Evolutionary conservation across 2,113 vertebrate genomes (phyloP).

Genomic region (human): GRCh38 chr13:81499001-81499500

Average conservation of each 20-base stretch:
- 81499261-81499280: not conserved
- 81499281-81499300: not conserved
- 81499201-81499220: not conserved
- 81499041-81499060: not conserved
- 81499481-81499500: not conserved
- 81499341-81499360: not conserved
- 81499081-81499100: not conserved
- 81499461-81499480: not conserved
- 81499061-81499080: not conserved
- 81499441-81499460: not conserved
- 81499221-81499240: not conserved
- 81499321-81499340: not conserved
- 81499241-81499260: not conserved
- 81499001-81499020: not conserved
- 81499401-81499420: not conserved
- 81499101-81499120: not conserved
- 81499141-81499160: not conserved
- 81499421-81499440: not conserved
- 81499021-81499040: not conserved
- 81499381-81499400: not conserved
- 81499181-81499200: not conserved
- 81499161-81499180: not conserved
- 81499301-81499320: not conserved
- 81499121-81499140: not conserved
- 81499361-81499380: not conserved